Conservation (phyloP, 2,888 invertebrate genomes). For the Ichneumoninae sp. region DNA sequence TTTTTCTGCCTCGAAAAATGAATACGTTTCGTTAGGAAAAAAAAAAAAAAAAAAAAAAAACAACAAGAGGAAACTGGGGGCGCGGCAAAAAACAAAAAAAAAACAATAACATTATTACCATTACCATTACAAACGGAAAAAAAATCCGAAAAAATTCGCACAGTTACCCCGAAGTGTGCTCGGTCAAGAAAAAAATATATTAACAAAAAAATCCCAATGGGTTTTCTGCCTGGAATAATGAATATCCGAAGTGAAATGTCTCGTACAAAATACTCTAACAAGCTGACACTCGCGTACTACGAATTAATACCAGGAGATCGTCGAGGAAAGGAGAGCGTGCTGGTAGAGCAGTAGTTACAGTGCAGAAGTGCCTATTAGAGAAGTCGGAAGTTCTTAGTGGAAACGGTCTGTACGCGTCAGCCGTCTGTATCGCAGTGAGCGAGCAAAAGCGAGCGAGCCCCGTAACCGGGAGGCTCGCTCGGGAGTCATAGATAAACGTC, state of each 20-base stretch:
- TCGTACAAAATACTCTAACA: too few species aligned
- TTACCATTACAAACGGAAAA: too few species aligned
- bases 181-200: too few species aligned
- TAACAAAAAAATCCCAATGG: neutral
- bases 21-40: neutral
- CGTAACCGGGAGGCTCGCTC: slow-evolving; percentile 42
- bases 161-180: too few species aligned
- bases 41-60: neutral
- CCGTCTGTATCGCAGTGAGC: slow-evolving; percentile 28
- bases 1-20: neutral
- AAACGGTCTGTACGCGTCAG: slow-evolving; percentile 38
- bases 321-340: slow-evolving; percentile 32
- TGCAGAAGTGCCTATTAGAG: slow-evolving; percentile 46
- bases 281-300: neutral
- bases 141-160: too few species aligned
- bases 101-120: too few species aligned
- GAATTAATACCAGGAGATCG: slow-evolving; percentile 3
- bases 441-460: slow-evolving; percentile 37
- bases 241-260: neutral
- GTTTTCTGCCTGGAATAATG: neutral
- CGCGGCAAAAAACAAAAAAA: too few species aligned
- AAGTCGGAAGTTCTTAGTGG: slow-evolving; percentile 60
- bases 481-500: slow-evolving; percentile 66
- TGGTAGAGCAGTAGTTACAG: slow-evolving; percentile 27
- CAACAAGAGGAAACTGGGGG: too few species aligned